Base-by-base conservation (phyloP, 2,888 invertebrate species). In the Hemicrepidius hirtus region DNA sequence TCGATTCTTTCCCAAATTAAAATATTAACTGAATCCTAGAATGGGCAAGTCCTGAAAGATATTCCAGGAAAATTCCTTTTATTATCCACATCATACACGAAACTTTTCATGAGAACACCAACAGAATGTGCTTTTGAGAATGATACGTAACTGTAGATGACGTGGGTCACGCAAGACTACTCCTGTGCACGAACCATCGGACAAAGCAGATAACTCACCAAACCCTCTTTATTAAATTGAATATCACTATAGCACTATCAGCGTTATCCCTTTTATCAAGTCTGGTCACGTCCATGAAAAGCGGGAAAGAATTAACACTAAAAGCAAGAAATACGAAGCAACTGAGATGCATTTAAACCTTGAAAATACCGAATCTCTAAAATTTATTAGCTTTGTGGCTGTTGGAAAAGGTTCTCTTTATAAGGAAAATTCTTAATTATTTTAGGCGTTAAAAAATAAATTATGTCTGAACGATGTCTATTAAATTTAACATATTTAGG, bases 171-270 rank as follows among this genome's bases (percentile, higher is more conserved):
- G 57, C 57, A 57, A 57, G 57, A 35, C 37, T 57, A 53, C 21
- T 57, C 18, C 37, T 35, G 57, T 57, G 57, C 37, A 32, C n/a
- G 37, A 37, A 40, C 18, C 57, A 57, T 57, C 35, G 18, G 21
- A n/a, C 57, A 57, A 37, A 18, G 53, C 57, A 57, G 57, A 57
- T 57, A 57, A 57, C 57, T 32, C 57, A 16, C 57, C 57, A 13
- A n/a, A 57, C 57, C 57, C 57, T 37, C 57, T 57, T 57, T 37
- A 57, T 57, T 57, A 57, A 57, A 57, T 57, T 57, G 37, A 57
- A 57, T 57, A 57, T 57, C 37, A 16, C 18, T 57, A 57, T 37
- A 57, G 28, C 57, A 57, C 37, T 57, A 57, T 57, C 57, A 40
- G 57, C 57, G 35, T 37, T 40, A 57, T 57, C 57, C 57, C 37